phyloP scores from a whole-genome alignment of 2,888 invertebrate species.

The Neuroscelio doddi region DNA sequence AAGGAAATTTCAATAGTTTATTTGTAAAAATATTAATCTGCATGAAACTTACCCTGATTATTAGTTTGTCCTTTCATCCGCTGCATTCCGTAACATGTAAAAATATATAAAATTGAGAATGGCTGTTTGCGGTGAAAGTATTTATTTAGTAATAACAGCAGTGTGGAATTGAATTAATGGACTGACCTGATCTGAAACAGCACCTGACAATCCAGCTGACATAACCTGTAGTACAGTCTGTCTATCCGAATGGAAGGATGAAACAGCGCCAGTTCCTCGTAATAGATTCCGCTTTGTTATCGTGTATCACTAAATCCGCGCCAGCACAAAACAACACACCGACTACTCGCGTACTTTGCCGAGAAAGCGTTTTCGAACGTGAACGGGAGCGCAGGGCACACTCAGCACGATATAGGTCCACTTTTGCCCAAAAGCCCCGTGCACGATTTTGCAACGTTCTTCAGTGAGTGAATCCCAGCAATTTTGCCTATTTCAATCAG shows the following conservation, averaged over 20 bases:
- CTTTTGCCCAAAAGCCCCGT: conserved; percentile 33
- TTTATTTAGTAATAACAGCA: conserved; percentile 29
- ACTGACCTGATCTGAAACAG: conserved; percentile 67
- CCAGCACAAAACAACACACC: conserved; percentile 13
- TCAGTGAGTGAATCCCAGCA: conserved; percentile 54
- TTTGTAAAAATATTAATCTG: conserved; percentile 8
- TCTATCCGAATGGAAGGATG: conserved; percentile 9
- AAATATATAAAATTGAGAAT: conserved; percentile 66
- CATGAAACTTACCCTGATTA: conserved; percentile 67
- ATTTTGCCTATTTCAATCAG: conserved; percentile 28
- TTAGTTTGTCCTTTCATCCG: conserved; percentile 72
- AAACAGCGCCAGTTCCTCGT: not conserved
- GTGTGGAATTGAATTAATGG: conserved; percentile 47
- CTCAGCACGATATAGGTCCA: conserved; percentile 6
- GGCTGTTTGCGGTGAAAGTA: conserved; percentile 57
- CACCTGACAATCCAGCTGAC: conserved; percentile 69
- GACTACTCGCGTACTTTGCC: not conserved
- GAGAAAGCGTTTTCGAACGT: conserved; percentile 10
- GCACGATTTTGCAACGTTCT: conserved; percentile 50
- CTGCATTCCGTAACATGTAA: conserved; percentile 72
- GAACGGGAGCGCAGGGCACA: conserved; percentile 34
- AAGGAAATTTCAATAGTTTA: too few species aligned
- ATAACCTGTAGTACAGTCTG: conserved; percentile 64
- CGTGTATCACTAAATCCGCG: conserved; percentile 1
- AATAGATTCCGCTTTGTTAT: not conserved